phyloP scores from a whole-genome alignment of 2,797 vertebrate genomes.

The Dipus sagitta region DNA sequence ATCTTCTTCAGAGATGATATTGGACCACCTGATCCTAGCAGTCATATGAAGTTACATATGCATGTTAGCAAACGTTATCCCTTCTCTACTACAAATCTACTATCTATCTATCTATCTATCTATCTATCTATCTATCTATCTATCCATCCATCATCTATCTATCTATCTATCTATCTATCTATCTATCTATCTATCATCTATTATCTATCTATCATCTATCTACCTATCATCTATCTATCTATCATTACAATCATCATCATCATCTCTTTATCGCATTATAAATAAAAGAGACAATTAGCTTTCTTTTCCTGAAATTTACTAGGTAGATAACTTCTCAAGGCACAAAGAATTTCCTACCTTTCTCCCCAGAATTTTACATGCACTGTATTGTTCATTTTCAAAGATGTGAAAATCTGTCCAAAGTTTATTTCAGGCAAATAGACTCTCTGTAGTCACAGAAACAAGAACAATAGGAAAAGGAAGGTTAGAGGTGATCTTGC shows the following conservation, averaged over 20 bases:
- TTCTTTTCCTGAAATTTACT: conserved; percentile 45
- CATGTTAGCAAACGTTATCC: not conserved
- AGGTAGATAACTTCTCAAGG: conserved; percentile 13
- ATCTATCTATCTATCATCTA: too few relatives aligned
- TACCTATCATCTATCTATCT: too few relatives aligned
- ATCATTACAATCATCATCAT: too few relatives aligned
- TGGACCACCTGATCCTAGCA: not conserved
- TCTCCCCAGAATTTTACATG: not conserved
- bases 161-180: too few relatives aligned
- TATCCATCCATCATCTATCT: too few relatives aligned
- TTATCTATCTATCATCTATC: too few relatives aligned
- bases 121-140: too few relatives aligned
- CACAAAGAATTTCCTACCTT: not conserved
- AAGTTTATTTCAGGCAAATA: not conserved
- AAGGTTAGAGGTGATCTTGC: not conserved
- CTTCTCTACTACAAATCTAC: not conserved
- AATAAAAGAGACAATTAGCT: not conserved
- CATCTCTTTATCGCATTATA: not conserved
- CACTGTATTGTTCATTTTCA: conserved; percentile 46
- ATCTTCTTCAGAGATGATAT: conserved; percentile 34
- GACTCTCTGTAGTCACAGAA: not conserved
- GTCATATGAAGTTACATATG: not conserved
- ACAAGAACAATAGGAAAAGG: not conserved
- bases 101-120: too few relatives aligned
- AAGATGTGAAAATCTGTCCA: conserved; percentile 34